Evolutionary conservation across 2,888 invertebrate genomes (phyloP).

Genomic region (Apamea anceps): DNA sequence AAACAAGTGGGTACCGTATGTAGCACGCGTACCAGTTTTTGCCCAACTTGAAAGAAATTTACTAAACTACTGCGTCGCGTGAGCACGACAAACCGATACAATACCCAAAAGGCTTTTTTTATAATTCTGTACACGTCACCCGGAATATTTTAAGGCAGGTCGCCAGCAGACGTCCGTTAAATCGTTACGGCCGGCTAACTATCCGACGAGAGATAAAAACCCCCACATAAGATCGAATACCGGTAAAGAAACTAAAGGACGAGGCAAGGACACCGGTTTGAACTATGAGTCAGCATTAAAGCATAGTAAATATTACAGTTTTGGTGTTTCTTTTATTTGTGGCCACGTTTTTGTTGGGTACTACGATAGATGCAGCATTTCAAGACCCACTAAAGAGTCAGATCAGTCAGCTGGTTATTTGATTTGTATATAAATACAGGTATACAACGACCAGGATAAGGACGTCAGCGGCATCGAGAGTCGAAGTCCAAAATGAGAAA

Average conservation of each 20-base stretch:
- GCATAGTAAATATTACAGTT: constrained; percentile 11
- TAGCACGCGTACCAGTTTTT: constrained; percentile 33
- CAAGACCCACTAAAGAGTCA: neutral
- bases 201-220: constrained; percentile 67
- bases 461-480: neutral
- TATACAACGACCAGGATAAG: neutral
- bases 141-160: constrained; percentile 76
- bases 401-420: neutral
- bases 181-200: constrained; percentile 74
- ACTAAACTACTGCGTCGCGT: constrained; percentile 30
- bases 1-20: constrained; percentile 9
- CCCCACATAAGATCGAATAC: constrained; percentile 63
- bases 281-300: constrained; percentile 70
- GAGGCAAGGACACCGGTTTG: constrained; percentile 75
- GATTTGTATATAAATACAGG: neutral
- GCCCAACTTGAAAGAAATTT: constrained; percentile 31
- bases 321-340: constrained; percentile 27
- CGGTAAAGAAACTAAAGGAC: constrained; percentile 75
- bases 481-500: neutral
- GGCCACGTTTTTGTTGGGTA: neutral
- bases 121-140: constrained; percentile 67
- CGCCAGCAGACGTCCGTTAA: constrained; percentile 76
- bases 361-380: neutral
- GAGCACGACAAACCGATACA: constrained; percentile 40
- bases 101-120: constrained; percentile 50